phyloP scores from a whole-genome alignment of 2,888 invertebrate species.

The Busseola fusca region DNA sequence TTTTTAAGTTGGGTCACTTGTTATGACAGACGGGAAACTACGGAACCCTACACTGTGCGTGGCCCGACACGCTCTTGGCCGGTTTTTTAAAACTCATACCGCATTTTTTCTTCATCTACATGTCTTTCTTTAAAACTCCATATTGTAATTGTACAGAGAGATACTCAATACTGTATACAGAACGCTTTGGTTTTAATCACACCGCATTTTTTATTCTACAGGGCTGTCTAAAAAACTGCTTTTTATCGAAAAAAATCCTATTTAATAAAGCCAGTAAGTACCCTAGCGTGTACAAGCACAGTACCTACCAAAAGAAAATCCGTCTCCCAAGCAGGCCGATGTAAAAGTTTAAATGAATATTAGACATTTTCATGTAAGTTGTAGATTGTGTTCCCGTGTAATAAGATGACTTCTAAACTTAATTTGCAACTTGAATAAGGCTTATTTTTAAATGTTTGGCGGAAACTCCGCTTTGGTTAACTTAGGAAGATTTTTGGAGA shows the following conservation, averaged over 20 bases:
- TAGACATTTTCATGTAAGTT: slow-evolving; percentile 79
- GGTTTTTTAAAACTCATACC: too few species aligned
- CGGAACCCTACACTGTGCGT: too few species aligned
- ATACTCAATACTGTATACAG: too few species aligned
- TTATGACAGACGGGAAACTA: too few species aligned
- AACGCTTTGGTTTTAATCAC: too few species aligned
- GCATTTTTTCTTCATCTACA: too few species aligned
- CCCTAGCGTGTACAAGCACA: slow-evolving; percentile 37
- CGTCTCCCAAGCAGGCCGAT: slow-evolving; percentile 60
- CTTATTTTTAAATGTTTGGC: slow-evolving; percentile 67
- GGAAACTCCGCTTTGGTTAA: not conserved
- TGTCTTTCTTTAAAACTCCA: too few species aligned
- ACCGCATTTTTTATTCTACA: too few species aligned
- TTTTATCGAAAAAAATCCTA: not conserved
- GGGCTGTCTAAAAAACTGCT: too few species aligned
- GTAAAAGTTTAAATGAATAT: slow-evolving; percentile 81
- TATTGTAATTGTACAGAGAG: too few species aligned
- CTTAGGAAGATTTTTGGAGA: not conserved
- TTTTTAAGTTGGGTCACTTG: too few species aligned
- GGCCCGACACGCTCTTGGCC: too few species aligned
- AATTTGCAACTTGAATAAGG: slow-evolving; percentile 78
- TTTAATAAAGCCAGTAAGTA: not conserved
- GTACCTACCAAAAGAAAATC: slow-evolving; percentile 62
- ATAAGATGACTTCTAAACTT: slow-evolving; percentile 82
- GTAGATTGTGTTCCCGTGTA: slow-evolving; percentile 81